These are phyloP conservation scores for Petromus typicus DNA, from an alignment of 2,113 vertebrate genomes.

Conservation along the genomic window DNA sequence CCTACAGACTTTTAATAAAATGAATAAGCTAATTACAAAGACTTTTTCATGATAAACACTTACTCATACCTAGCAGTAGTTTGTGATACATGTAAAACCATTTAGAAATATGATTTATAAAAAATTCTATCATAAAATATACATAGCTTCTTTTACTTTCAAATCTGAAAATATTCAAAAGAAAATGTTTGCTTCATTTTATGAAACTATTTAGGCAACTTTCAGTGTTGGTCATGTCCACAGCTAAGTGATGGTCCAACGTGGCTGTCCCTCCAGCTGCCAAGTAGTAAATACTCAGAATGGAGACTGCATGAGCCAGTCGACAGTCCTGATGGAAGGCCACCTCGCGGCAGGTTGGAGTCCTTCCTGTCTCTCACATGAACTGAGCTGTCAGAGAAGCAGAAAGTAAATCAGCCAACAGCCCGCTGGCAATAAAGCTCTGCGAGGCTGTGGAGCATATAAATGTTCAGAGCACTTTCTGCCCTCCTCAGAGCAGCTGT, in stretches of 20 bases:
- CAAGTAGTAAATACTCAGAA: background rate
- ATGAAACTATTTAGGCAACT: background rate
- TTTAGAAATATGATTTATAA: slow-evolving; percentile 11
- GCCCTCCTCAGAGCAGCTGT: slow-evolving; percentile 38
- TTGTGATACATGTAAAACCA: background rate
- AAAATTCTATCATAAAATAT: background rate
- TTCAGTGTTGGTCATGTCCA: slow-evolving; percentile 36
- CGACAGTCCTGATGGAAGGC: background rate
- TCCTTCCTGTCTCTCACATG: background rate
- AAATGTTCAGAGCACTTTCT: background rate
- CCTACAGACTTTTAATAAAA: background rate
- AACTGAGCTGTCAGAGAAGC: background rate
- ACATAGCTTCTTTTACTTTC: background rate
- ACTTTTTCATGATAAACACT: no score
- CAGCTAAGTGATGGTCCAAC: background rate
- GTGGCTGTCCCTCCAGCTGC: background rate
- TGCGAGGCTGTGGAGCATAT: background rate
- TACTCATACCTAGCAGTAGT: background rate
- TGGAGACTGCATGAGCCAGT: background rate
- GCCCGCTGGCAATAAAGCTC: background rate
- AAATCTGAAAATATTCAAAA: background rate
- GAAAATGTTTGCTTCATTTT: background rate
- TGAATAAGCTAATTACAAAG: background rate
- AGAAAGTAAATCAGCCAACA: background rate
- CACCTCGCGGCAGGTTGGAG: background rate